phyloP scores from a whole-genome alignment of 2,113 vertebrate species.

The Mesocricetus auratus region DNA sequence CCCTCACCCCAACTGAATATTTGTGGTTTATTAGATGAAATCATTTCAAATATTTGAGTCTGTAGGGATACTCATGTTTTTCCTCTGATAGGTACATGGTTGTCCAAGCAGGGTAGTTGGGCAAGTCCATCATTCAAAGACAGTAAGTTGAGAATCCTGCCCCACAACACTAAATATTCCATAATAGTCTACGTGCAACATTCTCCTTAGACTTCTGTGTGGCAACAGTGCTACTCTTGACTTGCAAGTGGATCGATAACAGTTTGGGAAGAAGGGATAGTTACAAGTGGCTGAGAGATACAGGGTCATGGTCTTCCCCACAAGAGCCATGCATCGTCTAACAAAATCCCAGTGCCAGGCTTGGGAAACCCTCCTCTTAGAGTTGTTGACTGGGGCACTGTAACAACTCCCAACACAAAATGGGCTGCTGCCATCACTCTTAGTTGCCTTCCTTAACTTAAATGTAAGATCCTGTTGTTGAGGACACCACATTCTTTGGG shows the following conservation, averaged over 20 bases:
- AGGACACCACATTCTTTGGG: not conserved
- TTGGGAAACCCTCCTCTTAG: not conserved
- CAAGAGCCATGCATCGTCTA: not conserved
- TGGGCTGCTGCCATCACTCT: not conserved
- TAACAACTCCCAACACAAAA: not conserved
- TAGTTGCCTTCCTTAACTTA: not conserved
- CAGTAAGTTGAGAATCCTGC: conserved; percentile 54
- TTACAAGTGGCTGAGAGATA: conserved; percentile 71
- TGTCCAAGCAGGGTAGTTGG: conserved; percentile 49
- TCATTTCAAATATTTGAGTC: not conserved
- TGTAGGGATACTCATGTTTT: not conserved
- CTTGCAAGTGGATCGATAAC: conserved; percentile 68
- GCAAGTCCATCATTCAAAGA: conserved; percentile 33
- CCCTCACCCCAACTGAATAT: not conserved
- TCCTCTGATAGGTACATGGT: conserved; percentile 35
- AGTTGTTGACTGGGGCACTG: not conserved
- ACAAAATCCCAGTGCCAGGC: not conserved
- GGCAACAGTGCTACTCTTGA: conserved; percentile 70
- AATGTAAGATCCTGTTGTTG: not conserved
- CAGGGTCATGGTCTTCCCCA: conserved; percentile 66
- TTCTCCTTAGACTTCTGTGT: conserved; percentile 65
- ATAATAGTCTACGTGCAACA: conserved; percentile 57
- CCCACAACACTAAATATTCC: conserved; percentile 55
- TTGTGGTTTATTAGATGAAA: not conserved
- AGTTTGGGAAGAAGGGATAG: conserved; percentile 77